A percentile compares a stretch with the other conserved stretches of the same genome.
phyloP scores from a whole-genome alignment of 2,797 vertebrate genomes.

The Coranthus polyacanthus region DNA sequence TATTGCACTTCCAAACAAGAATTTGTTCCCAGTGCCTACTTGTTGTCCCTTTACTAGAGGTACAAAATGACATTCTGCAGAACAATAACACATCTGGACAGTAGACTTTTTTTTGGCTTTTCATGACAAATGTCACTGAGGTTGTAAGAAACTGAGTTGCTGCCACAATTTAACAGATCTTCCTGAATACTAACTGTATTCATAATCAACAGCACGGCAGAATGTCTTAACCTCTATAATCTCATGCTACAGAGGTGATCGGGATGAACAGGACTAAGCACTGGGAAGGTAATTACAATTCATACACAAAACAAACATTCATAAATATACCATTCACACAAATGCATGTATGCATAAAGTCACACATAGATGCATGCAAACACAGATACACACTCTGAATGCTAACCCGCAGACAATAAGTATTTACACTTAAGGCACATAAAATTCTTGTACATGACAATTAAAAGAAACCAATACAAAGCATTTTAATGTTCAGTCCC shows the following conservation, averaged over 20 bases:
- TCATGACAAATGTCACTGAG: constrained; percentile 33
- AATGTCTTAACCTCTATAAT: constrained; percentile 38
- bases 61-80: constrained; percentile 49
- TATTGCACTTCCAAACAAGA: constrained; percentile 88
- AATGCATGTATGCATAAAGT: constrained; percentile 44
- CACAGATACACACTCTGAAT: constrained; percentile 40
- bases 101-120: constrained; percentile 23
- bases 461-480: constrained; percentile 64
- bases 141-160: constrained; percentile 24
- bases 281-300: constrained; percentile 55
- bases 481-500: constrained; percentile 74
- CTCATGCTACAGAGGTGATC: constrained; percentile 44
- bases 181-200: constrained; percentile 25
- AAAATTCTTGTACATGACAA: constrained; percentile 64
- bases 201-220: constrained; percentile 17
- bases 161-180: constrained; percentile 9
- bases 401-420: constrained; percentile 45
- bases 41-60: constrained; percentile 69
- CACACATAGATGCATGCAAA: constrained; percentile 44
- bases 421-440: constrained; percentile 80
- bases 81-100: constrained; percentile 31
- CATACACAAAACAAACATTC: constrained; percentile 68
- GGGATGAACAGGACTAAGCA: constrained; percentile 58
- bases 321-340: constrained; percentile 77
- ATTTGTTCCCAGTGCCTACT: constrained; percentile 74